Percentiles rank a stretch among this genome's conserved stretches.
Evolutionary conservation across 2,113 vertebrate genomes (phyloP).

Genomic region (Eclectus roratus): DNA sequence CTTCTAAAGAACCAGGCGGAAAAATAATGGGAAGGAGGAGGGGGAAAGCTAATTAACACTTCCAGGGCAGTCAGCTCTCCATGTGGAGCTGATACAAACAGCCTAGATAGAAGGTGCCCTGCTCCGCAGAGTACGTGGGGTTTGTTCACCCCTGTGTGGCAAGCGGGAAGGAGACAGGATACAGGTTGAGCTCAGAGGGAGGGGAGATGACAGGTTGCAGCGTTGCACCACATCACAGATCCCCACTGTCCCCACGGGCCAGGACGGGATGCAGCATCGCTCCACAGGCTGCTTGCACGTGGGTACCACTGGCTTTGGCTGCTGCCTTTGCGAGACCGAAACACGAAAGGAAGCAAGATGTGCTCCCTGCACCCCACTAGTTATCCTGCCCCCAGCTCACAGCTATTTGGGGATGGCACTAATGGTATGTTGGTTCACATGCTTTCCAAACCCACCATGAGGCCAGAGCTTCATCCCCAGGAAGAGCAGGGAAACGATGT

Average conservation of each 20-base stretch:
- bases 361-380: neutral
- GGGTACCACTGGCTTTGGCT: neutral
- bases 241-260: accelerated
- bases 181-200: neutral
- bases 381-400: neutral
- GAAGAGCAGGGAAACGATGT: neutral
- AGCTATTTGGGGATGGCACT: neutral
- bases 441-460: accelerated
- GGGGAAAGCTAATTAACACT: constrained; percentile 41
- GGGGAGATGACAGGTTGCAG: neutral
- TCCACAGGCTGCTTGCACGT: neutral
- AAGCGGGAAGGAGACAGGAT: accelerated
- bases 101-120: neutral
- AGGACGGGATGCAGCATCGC: accelerated
- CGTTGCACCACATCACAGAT: neutral
- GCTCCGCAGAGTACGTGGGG: neutral
- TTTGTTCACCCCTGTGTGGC: neutral
- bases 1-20: constrained; percentile 24
- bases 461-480: neutral
- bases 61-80: constrained; percentile 15
- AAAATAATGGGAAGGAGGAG: constrained; percentile 53
- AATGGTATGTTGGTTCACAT: neutral
- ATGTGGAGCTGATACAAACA: neutral
- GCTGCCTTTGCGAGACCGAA: neutral
- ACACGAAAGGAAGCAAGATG: neutral